Evolutionary conservation across 2,888 invertebrate species (phyloP).

Genomic region (Caenorhabditis sp.): DNA sequence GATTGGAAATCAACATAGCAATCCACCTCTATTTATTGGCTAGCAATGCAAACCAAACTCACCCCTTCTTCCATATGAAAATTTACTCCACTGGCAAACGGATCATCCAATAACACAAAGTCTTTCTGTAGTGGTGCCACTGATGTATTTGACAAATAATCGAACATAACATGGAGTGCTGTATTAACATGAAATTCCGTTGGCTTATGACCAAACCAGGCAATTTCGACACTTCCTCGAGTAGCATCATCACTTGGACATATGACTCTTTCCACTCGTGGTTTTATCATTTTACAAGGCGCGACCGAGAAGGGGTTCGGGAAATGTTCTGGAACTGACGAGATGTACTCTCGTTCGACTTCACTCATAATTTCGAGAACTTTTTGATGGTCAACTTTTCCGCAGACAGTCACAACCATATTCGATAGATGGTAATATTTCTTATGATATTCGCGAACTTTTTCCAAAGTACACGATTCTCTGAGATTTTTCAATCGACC

Average conservation of each 20-base stretch:
- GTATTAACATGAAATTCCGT: conserved; percentile 33
- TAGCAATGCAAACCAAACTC: no score
- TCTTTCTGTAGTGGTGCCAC: conserved; percentile 82
- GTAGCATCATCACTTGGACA: conserved; percentile 67
- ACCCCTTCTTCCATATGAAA: conserved; percentile 47
- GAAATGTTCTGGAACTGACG: conserved; percentile 52
- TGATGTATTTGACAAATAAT: conserved; percentile 81
- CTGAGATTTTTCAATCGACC: conserved; percentile 85
- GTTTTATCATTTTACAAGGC: conserved; percentile 33
- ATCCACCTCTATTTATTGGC: no score
- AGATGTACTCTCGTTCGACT: conserved; percentile 78
- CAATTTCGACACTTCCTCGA: conserved; percentile 61
- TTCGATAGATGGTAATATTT: conserved; percentile 89
- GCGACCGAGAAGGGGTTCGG: conserved; percentile 56
- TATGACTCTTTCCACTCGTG: conserved; percentile 42
- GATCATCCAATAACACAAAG: conserved; percentile 63
- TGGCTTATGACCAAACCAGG: conserved; percentile 67
- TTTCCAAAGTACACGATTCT: conserved; percentile 82
- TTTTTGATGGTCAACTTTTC: conserved; percentile 78
- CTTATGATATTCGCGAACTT: conserved; percentile 83
- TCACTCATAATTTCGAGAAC: conserved; percentile 81
- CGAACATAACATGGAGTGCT: conserved; percentile 58
- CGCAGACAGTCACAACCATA: conserved; percentile 83
- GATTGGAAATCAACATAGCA: no score
- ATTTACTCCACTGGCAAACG: conserved; percentile 51